Conservation (phyloP, 1,140 invertebrate genomes). For the Drosophila aff. region DNA sequence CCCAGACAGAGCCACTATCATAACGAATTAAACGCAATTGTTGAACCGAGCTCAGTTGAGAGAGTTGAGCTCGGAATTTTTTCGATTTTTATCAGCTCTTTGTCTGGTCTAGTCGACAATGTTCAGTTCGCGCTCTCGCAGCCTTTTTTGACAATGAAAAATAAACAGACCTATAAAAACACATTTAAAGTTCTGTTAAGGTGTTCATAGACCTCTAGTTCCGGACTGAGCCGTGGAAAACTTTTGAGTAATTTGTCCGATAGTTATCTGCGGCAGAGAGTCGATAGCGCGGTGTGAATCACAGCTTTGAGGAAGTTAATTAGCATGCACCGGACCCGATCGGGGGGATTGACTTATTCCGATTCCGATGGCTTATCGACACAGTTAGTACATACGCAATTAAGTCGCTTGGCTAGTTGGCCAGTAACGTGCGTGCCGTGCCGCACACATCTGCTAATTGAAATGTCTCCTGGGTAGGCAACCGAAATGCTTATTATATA, state of each 20-base stretch:
- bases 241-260: constrained; percentile 36
- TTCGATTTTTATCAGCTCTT: constrained; percentile 49
- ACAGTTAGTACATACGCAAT: constrained; percentile 49
- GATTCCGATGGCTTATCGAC: constrained; percentile 47
- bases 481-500: constrained; percentile 12
- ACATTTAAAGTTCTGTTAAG: constrained; percentile 32
- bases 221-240: constrained; percentile 47
- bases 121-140: constrained; percentile 14
- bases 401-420: constrained; percentile 22
- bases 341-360: constrained; percentile 56
- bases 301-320: constrained; percentile 71
- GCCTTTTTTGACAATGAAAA: constrained; percentile 27
- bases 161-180: constrained; percentile 13
- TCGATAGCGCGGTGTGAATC: constrained; percentile 7
- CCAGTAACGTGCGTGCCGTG: constrained; percentile 32
- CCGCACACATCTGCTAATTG: constrained; percentile 20
- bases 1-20: constrained; percentile 39
- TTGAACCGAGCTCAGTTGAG: constrained; percentile 36
- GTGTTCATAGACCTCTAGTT: constrained; percentile 48
- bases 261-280: constrained; percentile 7
- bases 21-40: constrained; percentile 32
- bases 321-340: constrained; percentile 54
- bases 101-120: constrained; percentile 46
- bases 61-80: constrained; percentile 39
- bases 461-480: constrained; percentile 33